phyloP scores from a whole-genome alignment of 2,888 invertebrate genomes.

The Capitulum mitella region DNA sequence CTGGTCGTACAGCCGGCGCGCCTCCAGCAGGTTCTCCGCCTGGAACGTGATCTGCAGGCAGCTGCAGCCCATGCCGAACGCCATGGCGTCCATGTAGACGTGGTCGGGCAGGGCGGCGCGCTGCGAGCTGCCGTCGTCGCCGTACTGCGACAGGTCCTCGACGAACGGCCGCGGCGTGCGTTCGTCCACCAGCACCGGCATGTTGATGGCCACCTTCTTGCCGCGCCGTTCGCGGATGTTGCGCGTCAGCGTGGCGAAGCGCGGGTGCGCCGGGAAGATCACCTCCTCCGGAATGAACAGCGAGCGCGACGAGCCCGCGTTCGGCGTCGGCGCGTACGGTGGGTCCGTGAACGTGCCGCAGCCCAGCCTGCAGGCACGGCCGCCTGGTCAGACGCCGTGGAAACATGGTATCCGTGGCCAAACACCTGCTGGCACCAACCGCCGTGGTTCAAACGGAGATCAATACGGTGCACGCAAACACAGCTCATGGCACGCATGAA shows the following conservation, averaged over 20 bases:
- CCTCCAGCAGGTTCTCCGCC: slow-evolving; percentile 83
- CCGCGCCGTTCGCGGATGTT: slow-evolving; percentile 88
- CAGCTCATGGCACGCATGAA: too few relatives aligned
- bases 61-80: slow-evolving; percentile 99
- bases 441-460: too few relatives aligned
- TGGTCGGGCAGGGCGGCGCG: slow-evolving; percentile 71
- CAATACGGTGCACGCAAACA: too few relatives aligned
- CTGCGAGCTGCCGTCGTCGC: slow-evolving; percentile 57
- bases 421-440: too few relatives aligned
- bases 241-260: slow-evolving; percentile 83
- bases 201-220: slow-evolving; percentile 91
- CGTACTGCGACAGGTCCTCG: slow-evolving; percentile 52
- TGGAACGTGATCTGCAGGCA: slow-evolving; percentile 91
- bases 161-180: slow-evolving; percentile 75
- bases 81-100: slow-evolving; percentile 98
- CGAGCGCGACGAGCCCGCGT: slow-evolving; percentile 65
- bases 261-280: slow-evolving; percentile 90
- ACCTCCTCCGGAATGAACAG: slow-evolving; percentile 89
- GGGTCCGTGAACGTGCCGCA: slow-evolving; percentile 83
- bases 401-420: too few relatives aligned
- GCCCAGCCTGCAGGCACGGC: slow-evolving; percentile 73
- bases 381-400: too few relatives aligned
- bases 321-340: slow-evolving; percentile 59
- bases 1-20: slow-evolving; percentile 92
- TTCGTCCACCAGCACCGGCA: slow-evolving; percentile 90